Evolutionary conservation across 2,888 invertebrate species (phyloP).

Genomic region (Hoplodrina blanda): DNA sequence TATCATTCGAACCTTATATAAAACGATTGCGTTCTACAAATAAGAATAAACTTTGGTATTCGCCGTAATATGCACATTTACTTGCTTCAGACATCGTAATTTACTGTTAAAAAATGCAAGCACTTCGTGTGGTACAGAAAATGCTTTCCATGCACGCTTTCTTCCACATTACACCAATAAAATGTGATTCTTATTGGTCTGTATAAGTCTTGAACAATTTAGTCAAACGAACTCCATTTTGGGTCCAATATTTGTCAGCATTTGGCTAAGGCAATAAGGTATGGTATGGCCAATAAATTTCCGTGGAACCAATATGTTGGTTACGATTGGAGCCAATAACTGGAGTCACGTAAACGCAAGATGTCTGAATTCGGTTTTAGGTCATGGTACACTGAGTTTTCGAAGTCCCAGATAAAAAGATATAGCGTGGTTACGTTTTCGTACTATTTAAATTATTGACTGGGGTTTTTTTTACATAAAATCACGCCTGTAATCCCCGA

Average conservation of each 20-base stretch:
- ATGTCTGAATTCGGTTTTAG: constrained; percentile 46
- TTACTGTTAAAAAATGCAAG: constrained; percentile 45
- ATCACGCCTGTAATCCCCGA: too few species aligned
- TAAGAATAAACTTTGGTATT: constrained; percentile 1
- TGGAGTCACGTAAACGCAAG: constrained; percentile 44
- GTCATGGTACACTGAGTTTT: constrained; percentile 13
- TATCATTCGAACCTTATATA: background rate
- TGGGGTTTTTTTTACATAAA: too few species aligned
- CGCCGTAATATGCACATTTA: constrained; percentile 16
- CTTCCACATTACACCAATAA: constrained; percentile 36
- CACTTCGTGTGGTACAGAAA: constrained; percentile 29
- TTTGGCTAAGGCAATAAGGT: constrained; percentile 39
- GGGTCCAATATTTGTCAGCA: constrained; percentile 40
- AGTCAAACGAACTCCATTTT: constrained; percentile 45
- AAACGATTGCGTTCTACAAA: background rate
- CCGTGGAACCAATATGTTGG: constrained; percentile 43
- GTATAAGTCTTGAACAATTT: constrained; percentile 36
- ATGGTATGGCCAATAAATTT: constrained; percentile 43
- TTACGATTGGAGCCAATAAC: constrained; percentile 47
- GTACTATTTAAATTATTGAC: too few species aligned
- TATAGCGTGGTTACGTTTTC: background rate
- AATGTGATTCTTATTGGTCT: constrained; percentile 42
- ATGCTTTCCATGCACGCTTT: constrained; percentile 44
- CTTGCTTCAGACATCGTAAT: constrained; percentile 13
- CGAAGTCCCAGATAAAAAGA: background rate